Conservation (phyloP, 2,888 invertebrate species). For the Trissonchulus sp. region DNA sequence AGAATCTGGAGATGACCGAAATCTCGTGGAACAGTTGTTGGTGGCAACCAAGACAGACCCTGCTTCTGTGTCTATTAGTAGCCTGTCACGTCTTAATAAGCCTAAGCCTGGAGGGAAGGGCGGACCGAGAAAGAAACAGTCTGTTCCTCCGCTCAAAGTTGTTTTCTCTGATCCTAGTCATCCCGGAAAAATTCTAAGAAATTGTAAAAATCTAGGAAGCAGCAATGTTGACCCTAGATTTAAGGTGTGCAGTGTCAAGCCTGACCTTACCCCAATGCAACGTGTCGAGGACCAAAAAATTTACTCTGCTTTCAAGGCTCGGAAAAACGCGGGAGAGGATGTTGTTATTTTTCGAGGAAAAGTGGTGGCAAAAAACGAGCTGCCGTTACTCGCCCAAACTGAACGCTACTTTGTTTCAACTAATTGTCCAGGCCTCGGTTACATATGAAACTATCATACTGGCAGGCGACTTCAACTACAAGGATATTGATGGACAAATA, state of each 20-base stretch:
- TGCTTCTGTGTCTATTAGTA: not conserved
- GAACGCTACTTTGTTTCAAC: too few relatives aligned
- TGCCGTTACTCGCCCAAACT: too few relatives aligned
- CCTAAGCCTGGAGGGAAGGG: not conserved
- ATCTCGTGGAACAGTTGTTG: not conserved
- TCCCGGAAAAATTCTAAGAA: slow-evolving; percentile 1
- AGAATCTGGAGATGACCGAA: not conserved
- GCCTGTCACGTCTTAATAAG: too few relatives aligned
- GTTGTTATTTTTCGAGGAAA: not conserved
- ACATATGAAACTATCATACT: too few relatives aligned
- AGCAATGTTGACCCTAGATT: not conserved
- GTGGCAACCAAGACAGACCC: slow-evolving; percentile 1
- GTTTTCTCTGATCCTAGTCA: too few relatives aligned
- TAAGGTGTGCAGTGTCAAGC: slow-evolving; percentile 3
- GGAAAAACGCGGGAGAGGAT: not conserved
- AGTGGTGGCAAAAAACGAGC: not conserved
- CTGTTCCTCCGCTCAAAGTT: too few relatives aligned
- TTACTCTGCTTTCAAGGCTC: not conserved
- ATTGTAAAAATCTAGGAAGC: not conserved
- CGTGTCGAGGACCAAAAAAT: not conserved
- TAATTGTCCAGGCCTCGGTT: too few relatives aligned
- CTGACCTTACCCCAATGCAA: not conserved
- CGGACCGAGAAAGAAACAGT: not conserved
- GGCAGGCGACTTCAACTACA: too few relatives aligned
- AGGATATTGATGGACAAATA: too few relatives aligned